Base-by-base conservation (phyloP, 2,797 vertebrate species). In the Pogoniulus pusillus region DNA sequence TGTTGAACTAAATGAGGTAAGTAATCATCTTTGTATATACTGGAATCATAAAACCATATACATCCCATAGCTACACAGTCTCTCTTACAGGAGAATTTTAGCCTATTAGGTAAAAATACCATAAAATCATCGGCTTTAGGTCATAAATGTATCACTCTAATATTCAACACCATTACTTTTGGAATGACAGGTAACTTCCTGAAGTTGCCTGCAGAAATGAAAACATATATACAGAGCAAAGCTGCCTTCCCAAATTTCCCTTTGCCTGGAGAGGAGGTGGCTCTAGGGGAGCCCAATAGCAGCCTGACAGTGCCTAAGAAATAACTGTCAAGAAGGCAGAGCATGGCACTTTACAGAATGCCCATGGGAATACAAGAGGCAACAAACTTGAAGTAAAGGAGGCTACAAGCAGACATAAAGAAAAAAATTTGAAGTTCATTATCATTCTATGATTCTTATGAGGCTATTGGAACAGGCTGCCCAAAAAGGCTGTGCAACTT, bases 1-100 rank as follows among this genome's bases (percentile, higher is more conserved):
- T 91, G 41, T 94, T 79, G 86, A 97, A 65, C 65, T 89, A 74
- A 87, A 86, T 4, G 27, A 94, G 90, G 97, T 97, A 96, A 97
- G 97, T 94, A 85, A 72, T 69, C 37, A 30, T 75, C 66, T 90
- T 86, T 57, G 6, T n/a, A 34, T 55, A 11, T 34, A 75, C 74
- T n/a, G 82, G 16, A 14, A 69, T 12, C 30, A 62, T 58, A 80
- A 89, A 91, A 7, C 9, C 29, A 65, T 19, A 71, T 4, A 63
- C 7, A 72, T 55, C 75, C 55, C 16, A 18, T 0, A 2, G 37
- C 18, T 78, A 23, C 10, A 47, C 5, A 90, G 13, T 18, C 18
- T 74, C 30, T 58, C 27, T 45, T 78, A 10, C 39, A 60, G 60
- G 5, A 45, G 26, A 49, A 54, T 58, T 94, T 84, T 39, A 64